These are phyloP conservation scores for Halcyon badia DNA, from an alignment of 2,797 vertebrate species.

Conservation along the genomic window DNA sequence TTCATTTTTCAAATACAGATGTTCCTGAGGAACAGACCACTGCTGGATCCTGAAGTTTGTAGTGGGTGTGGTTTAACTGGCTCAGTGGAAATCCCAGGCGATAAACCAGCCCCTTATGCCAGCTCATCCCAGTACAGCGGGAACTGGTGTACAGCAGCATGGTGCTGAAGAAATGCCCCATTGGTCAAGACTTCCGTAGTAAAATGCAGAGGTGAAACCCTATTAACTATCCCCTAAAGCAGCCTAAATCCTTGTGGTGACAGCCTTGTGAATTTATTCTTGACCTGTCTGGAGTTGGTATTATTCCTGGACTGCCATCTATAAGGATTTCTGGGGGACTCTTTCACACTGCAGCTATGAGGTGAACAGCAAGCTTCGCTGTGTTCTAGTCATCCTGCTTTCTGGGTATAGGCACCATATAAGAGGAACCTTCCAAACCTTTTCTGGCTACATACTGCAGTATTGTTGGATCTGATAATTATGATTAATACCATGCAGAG, in stretches of 20 bases:
- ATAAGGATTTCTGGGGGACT: background rate
- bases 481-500: background rate
- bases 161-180: background rate
- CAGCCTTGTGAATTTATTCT: background rate
- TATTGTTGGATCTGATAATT: background rate
- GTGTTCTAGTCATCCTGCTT: background rate
- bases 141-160: background rate
- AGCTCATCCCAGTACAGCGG: background rate
- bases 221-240: background rate
- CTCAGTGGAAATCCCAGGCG: background rate
- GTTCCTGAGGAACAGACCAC: conserved; percentile 11
- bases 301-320: background rate
- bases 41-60: background rate
- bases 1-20: conserved; percentile 47
- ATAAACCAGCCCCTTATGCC: background rate
- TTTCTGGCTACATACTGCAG: background rate
- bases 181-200: background rate
- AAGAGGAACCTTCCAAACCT: background rate
- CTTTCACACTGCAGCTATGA: background rate
- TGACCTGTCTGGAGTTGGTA: background rate
- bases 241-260: background rate
- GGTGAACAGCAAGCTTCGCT: background rate
- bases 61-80: background rate
- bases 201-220: background rate
- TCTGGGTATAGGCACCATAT: background rate